phyloP scores from a whole-genome alignment of 2,888 invertebrate species.

The Nomada fabriciana region DNA sequence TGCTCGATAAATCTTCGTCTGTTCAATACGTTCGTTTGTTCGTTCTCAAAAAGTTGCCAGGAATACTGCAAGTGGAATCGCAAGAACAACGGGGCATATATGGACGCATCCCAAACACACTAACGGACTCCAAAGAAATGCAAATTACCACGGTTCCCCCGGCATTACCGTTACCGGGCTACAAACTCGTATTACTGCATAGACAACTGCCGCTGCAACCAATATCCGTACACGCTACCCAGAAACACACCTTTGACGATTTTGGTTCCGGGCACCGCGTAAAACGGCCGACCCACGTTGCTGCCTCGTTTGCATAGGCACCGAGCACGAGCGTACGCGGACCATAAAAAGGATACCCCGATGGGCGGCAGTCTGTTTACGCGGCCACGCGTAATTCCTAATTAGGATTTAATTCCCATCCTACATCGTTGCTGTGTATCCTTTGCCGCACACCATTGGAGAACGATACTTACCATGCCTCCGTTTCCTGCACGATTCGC shows the following conservation, averaged over 20 bases:
- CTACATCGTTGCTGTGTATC: not conserved
- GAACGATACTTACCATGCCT: constrained; percentile 18
- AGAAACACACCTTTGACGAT: constrained; percentile 25
- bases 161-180: constrained; percentile 59
- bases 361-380: not conserved
- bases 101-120: constrained; percentile 2
- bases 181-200: constrained; percentile 30
- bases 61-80: not conserved
- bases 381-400: constrained; percentile 10
- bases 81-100: not conserved
- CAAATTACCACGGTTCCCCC: constrained; percentile 34
- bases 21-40: not conserved
- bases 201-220: constrained; percentile 39
- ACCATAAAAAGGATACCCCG: constrained; percentile 3
- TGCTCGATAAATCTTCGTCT: not conserved
- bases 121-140: constrained; percentile 30
- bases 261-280: constrained; percentile 19
- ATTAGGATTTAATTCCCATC: constrained; percentile 34
- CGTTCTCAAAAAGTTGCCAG: not conserved
- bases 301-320: constrained; percentile 36
- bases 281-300: constrained; percentile 13
- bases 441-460: not conserved
- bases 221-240: constrained; percentile 14
- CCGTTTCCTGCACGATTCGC: constrained; percentile 3
- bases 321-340: not conserved